Conservation (phyloP, 2,113 vertebrate species). For the Sakesphorus luctuosus region DNA sequence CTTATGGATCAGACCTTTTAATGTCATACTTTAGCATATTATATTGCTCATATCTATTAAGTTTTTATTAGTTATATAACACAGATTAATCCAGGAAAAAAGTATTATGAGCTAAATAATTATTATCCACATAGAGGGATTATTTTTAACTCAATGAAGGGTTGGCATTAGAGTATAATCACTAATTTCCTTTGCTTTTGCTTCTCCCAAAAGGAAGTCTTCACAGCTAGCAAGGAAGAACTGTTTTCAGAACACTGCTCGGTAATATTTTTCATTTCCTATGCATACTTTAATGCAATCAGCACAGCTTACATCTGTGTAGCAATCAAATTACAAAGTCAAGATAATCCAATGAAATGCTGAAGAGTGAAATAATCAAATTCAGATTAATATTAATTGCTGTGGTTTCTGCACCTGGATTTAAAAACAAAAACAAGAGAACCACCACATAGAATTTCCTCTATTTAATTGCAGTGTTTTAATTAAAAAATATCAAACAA, state of each 20-base stretch:
- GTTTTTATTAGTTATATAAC: neutral
- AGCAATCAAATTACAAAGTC: constrained; percentile 82
- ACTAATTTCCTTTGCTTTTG: neutral
- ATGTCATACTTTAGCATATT: neutral
- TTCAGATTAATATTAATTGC: constrained; percentile 87
- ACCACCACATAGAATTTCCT: neutral
- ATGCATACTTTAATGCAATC: constrained; percentile 79
- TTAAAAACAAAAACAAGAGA: constrained; percentile 29
- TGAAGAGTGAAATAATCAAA: constrained; percentile 86
- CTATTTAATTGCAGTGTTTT: neutral
- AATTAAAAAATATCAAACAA: neutral
- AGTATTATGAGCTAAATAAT: neutral
- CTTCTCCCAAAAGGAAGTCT: neutral
- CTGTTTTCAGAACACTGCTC: constrained; percentile 18
- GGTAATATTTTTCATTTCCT: constrained; percentile 68
- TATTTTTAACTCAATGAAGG: neutral
- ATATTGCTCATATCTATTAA: neutral
- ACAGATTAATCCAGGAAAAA: neutral
- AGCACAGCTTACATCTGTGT: constrained; percentile 68
- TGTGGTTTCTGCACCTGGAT: constrained; percentile 83
- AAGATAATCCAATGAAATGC: constrained; percentile 75
- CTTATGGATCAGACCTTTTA: neutral
- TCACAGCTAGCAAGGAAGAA: constrained; percentile 10
- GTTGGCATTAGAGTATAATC: neutral
- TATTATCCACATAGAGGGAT: neutral